Evolutionary conservation across 2,888 invertebrate species (phyloP).

Genomic region (Sinodicranocentrus sp.): DNA sequence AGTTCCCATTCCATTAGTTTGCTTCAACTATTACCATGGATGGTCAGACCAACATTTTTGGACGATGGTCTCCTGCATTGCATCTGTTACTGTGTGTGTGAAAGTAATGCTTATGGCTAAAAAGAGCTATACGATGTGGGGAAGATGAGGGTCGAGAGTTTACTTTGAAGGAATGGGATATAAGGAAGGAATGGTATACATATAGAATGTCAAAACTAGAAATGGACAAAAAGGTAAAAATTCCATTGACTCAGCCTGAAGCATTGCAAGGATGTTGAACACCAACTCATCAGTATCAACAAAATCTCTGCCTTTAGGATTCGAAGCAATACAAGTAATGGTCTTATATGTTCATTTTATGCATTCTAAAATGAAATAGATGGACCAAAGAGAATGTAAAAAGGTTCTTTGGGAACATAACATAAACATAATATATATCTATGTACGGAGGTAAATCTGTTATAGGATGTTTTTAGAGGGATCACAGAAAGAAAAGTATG

Average conservation of each 20-base stretch:
- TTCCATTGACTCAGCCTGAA: slow-evolving; percentile 30
- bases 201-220: not conserved
- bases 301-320: slow-evolving; percentile 1
- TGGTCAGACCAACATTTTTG: not conserved
- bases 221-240: slow-evolving; percentile 28
- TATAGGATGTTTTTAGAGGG: not conserved
- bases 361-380: too few relatives aligned
- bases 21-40: not conserved
- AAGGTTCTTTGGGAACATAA: not conserved
- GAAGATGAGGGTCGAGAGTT: slow-evolving; percentile 1
- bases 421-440: not conserved
- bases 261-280: not conserved
- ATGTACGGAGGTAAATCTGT: not conserved
- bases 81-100: not conserved
- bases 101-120: too few relatives aligned
- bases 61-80: not conserved
- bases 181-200: too few relatives aligned
- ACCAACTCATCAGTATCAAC: not conserved
- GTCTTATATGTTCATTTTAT: not conserved
- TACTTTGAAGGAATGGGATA: too few relatives aligned
- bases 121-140: too few relatives aligned
- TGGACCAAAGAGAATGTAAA: not conserved
- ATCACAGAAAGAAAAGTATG: not conserved
- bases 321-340: not conserved
- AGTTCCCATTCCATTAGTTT: not conserved